Evolutionary conservation across 2,797 vertebrate species (phyloP), one percentile per base, ranked within the genome.

Genomic region (Aeoliscus strigatus): DNA sequence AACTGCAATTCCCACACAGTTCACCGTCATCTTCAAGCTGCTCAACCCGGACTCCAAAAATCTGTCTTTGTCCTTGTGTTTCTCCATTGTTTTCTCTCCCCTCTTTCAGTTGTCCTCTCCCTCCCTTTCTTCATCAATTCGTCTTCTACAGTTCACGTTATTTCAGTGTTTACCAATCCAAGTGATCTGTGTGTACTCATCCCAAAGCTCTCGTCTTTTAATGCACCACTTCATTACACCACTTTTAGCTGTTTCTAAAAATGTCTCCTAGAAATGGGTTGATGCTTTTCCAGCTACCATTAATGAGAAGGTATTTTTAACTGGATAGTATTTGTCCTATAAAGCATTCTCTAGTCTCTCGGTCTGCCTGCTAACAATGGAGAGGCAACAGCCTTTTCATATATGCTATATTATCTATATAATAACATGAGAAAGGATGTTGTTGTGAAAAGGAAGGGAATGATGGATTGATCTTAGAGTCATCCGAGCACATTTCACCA

Each of bases 201-300:
- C 62, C 40, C 52, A 28, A 27, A 48, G 57, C 68, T 57, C 48
- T 59, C 54, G 77, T 62, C 67, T 75, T 62, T 65, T 66, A 70
- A 73, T 70, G 58, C 46, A 54, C 32, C 54, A 55, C 72, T 76
- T 72, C 43, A 71, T 77, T 78, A 74, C 41, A 33, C 52, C 49
- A 56, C 57, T 45, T 69, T 70, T 68, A 73, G 45, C 55, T 33
- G 23, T 64, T 65, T 73, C 51, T 57, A 56, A 63, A 63, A 67
- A 45, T 34, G 39, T 54, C 51, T 66, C 21, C 17, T 27, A 45
- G 38, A 79, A 77, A 69, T 55, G 28, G 39, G 37, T 64, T 66
- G 65, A 58, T 42, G 31, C 66, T 26, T 4, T 43, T 66, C 66
- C 70, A 74, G 47, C 75, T 72, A 70, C 49, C 29, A 53, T 73